Conservation (phyloP, 2,113 vertebrate species). For the Alligator sinensis region DNA sequence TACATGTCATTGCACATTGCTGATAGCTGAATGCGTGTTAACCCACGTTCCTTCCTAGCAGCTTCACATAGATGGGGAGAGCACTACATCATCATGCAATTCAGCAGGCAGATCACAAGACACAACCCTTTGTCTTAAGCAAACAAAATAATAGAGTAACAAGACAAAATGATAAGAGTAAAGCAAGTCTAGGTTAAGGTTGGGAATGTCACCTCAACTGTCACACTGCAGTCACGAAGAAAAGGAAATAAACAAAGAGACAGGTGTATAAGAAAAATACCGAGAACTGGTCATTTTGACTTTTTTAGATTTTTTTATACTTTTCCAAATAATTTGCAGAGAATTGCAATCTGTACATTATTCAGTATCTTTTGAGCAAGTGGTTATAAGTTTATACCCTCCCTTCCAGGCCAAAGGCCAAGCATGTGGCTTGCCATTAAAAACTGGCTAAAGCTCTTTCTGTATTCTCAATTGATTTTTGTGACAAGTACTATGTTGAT, state of each 20-base stretch:
- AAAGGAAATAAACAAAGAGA: slow-evolving; percentile 19
- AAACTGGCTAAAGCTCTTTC: neutral
- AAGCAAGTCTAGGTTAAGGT: neutral
- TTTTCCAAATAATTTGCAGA: slow-evolving; percentile 26
- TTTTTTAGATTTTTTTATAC: neutral
- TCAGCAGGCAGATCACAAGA: too few relatives aligned
- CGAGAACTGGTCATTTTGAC: neutral
- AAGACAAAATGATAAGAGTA: slow-evolving; percentile 6
- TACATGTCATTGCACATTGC: slow-evolving; percentile 35
- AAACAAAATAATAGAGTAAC: neutral
- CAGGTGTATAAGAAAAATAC: neutral
- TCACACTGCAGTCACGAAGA: neutral
- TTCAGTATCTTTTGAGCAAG: neutral
- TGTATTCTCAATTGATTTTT: neutral
- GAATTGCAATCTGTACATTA: neutral
- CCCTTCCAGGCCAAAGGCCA: neutral
- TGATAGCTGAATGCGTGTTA: neutral
- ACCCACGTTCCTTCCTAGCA: slow-evolving; percentile 28
- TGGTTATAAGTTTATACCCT: neutral
- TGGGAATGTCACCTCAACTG: neutral
- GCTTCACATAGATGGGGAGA: slow-evolving; percentile 32
- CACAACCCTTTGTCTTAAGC: neutral
- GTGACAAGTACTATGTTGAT: too few relatives aligned
- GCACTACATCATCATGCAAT: neutral
- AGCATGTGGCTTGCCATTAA: neutral